Evolutionary conservation across 2,888 invertebrate species (phyloP).

Genomic region (Lamellibrachia satsuma): DNA sequence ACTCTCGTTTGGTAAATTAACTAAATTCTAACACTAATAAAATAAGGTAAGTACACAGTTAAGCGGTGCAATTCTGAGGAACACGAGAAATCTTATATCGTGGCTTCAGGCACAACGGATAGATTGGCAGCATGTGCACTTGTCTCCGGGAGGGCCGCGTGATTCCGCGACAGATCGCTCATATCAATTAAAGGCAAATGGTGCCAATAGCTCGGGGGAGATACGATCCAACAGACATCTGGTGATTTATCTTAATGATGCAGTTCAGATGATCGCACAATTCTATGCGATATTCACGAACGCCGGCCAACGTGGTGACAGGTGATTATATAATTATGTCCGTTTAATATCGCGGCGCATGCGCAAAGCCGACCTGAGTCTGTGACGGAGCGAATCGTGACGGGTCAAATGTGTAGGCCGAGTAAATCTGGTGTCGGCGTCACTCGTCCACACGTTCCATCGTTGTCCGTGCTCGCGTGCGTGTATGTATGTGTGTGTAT

Average conservation of each 20-base stretch:
- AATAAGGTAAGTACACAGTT: no score
- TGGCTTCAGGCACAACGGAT: not conserved
- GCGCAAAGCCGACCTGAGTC: not conserved
- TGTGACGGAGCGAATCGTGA: not conserved
- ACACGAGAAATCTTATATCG: no score
- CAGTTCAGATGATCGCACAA: slow-evolving; percentile 5
- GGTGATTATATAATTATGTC: not conserved
- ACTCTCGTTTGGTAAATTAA: no score
- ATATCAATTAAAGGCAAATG: not conserved
- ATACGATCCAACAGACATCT: not conserved
- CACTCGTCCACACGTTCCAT: not conserved
- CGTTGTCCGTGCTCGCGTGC: not conserved
- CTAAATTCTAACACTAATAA: no score
- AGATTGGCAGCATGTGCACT: not conserved
- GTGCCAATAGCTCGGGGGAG: not conserved
- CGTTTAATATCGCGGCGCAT: not conserved
- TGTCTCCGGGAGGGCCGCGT: not conserved
- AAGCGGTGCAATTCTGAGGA: no score
- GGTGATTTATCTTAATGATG: not conserved
- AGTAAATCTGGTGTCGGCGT: not conserved
- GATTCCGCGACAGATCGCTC: not conserved
- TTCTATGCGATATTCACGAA: not conserved
- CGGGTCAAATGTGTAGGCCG: not conserved
- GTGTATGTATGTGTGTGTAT: not conserved
- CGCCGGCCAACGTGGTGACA: not conserved